phyloP scores from a whole-genome alignment of 2,888 invertebrate genomes.

The Suillia variegata region DNA sequence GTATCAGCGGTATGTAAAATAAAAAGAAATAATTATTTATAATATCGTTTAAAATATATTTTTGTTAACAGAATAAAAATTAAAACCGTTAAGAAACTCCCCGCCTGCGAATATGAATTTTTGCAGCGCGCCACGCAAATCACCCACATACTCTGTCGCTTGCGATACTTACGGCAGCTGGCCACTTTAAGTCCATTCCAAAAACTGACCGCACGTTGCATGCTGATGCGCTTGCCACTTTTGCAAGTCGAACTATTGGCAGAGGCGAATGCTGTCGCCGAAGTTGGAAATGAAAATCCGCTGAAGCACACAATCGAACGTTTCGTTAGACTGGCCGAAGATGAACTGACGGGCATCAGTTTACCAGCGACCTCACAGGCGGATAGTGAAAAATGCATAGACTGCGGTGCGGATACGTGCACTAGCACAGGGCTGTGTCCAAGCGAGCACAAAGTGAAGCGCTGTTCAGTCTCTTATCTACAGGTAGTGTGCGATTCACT shows the following conservation, averaged over 20 bases:
- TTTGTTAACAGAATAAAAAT: neutral
- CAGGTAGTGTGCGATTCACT: conserved; percentile 45
- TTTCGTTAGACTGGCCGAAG: conserved; percentile 7
- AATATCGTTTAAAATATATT: neutral
- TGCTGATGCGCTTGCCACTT: conserved; percentile 28
- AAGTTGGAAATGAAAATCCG: conserved; percentile 28
- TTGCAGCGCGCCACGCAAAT: conserved; percentile 33
- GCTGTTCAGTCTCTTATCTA: conserved; percentile 48
- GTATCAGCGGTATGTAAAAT: no score
- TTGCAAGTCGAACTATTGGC: conserved; percentile 19
- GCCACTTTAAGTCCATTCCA: conserved; percentile 40
- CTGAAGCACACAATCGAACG: conserved; percentile 22
- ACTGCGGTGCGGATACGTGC: conserved; percentile 33
- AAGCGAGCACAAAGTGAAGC: conserved; percentile 32
- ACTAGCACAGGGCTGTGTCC: conserved; percentile 33
- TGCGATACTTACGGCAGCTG: conserved; percentile 33
- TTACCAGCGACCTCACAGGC: no score
- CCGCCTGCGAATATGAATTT: conserved; percentile 26
- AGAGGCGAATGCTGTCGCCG: conserved; percentile 14
- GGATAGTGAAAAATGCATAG: conserved; percentile 37
- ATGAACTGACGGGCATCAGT: neutral
- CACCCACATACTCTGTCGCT: conserved; percentile 40
- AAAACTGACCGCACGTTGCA: conserved; percentile 33
- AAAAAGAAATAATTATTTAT: conserved; percentile 29
- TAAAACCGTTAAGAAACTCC: conserved; percentile 10